Evolutionary conservation across 2,113 vertebrate species (phyloP), one percentile per base, ranked within the genome.

Genomic region (Semnornis frantzii): DNA sequence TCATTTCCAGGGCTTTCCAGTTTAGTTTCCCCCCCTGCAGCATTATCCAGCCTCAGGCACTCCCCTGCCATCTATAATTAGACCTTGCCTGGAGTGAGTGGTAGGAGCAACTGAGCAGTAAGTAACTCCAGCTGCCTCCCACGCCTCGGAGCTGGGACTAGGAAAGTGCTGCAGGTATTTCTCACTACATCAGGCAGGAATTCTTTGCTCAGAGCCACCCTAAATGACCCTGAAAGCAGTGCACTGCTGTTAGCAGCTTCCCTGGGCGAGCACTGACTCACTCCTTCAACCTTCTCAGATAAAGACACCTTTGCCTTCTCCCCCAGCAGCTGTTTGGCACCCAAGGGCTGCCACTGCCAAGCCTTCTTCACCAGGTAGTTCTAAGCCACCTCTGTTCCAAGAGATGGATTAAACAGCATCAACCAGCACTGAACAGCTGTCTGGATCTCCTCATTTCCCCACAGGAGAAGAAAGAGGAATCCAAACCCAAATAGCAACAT

Each of bases 291-390:
- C 23, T 55, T 87, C 65, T 25, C 65, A 55, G 39, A 21, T 16
- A 46, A 76, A 25, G 9, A 39, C 54, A 27, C 37, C 37, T 72
- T 39, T 54, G 23, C 20, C 8, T 54, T 39, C 58, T 13, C 11
- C 37, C n/a, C 44, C 52, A 18, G 10, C 54, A 15, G 4, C 65
- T 60, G 19, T 42, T 23, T 9, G 2, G 13, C 24, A 60, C 37
- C 44, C 0, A 2, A 31, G 52, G 28, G 21, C 31, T 9, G 3
- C 31, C 42, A 5, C 64, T 4, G 4, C 6, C 60, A 33, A 1
- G 12, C 30, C 39, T 28, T 6, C 73, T 34, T 46, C 12, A 9
- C 54, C 6, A 31, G 23, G 59, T 6, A 9, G 24, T 9, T 21
- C 69, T 42, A 10, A 59, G 42, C 42, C 65, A 15, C 31, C 7